phyloP scores from a whole-genome alignment of 2,888 invertebrate species.

The Eucera pruinosa region DNA sequence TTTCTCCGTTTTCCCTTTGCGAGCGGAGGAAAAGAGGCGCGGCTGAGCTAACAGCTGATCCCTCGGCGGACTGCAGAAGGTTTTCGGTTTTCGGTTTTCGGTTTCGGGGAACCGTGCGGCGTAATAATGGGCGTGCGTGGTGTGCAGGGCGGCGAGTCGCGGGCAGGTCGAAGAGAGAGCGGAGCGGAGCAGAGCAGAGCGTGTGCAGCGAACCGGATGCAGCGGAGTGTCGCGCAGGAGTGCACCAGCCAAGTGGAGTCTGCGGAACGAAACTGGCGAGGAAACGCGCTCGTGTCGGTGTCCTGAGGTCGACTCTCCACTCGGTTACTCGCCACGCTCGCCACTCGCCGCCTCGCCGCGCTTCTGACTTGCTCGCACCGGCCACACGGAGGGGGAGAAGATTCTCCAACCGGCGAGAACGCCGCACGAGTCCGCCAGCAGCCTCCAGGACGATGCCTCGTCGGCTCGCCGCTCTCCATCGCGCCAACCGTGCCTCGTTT shows the following conservation, averaged over 20 bases:
- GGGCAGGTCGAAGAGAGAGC: conserved; percentile 19
- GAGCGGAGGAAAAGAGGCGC: neutral
- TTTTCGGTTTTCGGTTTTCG: too few species aligned
- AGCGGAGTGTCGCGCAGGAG: conserved; percentile 55
- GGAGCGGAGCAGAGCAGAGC: too few species aligned
- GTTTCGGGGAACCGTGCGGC: conserved; percentile 21
- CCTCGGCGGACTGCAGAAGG: neutral
- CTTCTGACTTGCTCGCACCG: conserved; percentile 1
- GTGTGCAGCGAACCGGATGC: conserved; percentile 56
- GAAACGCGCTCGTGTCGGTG: conserved; percentile 65
- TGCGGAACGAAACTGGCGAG: conserved; percentile 55
- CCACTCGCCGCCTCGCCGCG: neutral
- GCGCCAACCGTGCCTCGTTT: too few species aligned
- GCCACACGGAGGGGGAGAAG: conserved; percentile 17
- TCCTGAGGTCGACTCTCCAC: conserved; percentile 63
- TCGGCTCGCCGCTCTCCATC: too few species aligned
- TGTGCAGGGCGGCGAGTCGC: conserved; percentile 9
- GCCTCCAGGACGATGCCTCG: conserved; percentile 18
- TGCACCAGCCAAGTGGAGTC: conserved; percentile 48
- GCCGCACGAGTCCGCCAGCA: conserved; percentile 10
- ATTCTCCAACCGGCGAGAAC: conserved; percentile 24
- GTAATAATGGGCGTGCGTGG: neutral
- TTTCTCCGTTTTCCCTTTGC: conserved; percentile 2
- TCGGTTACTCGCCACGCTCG: conserved; percentile 24
- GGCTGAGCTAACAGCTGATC: conserved; percentile 50